These are phyloP conservation scores for Anabacerthia variegaticeps DNA, from an alignment of 2,797 vertebrate genomes.

Conservation along the genomic window DNA sequence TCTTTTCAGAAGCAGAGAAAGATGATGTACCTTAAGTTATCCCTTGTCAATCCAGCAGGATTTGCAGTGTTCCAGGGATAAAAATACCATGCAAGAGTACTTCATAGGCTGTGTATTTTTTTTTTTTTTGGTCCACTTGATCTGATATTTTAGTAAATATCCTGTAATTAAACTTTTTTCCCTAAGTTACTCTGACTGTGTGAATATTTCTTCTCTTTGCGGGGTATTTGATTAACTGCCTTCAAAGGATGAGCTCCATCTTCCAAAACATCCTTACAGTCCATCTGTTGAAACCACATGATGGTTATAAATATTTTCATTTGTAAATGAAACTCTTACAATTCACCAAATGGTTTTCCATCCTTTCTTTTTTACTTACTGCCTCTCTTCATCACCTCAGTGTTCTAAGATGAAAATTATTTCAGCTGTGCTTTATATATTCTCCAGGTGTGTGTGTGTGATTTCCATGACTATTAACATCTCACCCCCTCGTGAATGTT, in stretches of 20 bases:
- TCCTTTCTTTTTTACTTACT: background rate
- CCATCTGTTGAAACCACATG: background rate
- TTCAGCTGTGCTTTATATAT: slow-evolving; percentile 1
- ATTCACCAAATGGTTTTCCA: background rate
- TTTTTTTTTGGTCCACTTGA: background rate
- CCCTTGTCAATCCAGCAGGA: background rate
- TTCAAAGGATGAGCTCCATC: background rate
- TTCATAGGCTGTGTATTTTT: background rate
- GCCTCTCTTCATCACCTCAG: background rate
- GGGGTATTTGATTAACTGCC: background rate
- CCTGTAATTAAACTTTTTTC: background rate
- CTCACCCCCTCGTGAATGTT: background rate
- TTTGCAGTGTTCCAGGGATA: background rate
- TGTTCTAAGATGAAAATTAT: background rate
- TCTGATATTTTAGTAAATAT: background rate
- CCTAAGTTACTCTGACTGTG: background rate
- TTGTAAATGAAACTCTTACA: background rate
- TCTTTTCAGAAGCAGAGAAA: background rate
- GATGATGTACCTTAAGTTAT: background rate
- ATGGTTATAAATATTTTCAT: background rate
- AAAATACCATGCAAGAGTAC: background rate
- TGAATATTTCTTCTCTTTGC: background rate
- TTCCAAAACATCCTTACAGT: background rate
- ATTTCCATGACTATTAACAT: background rate
- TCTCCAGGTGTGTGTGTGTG: fast-evolving